Percentiles rank a stretch among this genome's conserved stretches.
Evolutionary conservation across 2,113 vertebrate genomes (phyloP).

Genomic region (Megaptera novaeangliae): DNA sequence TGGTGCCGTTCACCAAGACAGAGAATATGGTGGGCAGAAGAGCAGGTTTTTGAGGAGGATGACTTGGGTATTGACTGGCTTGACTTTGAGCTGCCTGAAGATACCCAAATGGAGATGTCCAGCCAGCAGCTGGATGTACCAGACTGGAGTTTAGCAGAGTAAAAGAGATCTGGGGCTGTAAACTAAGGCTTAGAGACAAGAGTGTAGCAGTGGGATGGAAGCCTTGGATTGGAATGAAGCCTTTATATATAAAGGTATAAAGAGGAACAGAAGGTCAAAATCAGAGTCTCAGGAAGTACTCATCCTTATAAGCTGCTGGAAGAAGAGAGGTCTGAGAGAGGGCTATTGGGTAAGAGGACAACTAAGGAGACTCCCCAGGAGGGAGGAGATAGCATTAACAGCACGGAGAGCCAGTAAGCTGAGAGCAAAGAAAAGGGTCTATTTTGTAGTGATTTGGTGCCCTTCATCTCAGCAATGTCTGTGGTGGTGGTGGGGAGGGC

Average conservation of each 20-base stretch:
- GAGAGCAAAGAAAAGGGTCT: not conserved
- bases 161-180: not conserved
- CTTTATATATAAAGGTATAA: not conserved
- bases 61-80: not conserved
- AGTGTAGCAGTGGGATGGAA: not conserved
- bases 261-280: not conserved
- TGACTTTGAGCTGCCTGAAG: not conserved
- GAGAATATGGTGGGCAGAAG: not conserved
- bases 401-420: fast-evolving
- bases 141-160: not conserved
- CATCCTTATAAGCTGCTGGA: not conserved
- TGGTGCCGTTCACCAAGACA: not conserved
- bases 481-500: not conserved
- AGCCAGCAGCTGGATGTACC: not conserved
- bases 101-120: not conserved
- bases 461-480: no score
- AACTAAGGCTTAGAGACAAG: not conserved
- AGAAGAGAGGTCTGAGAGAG: not conserved
- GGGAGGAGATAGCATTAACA: not conserved
- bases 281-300: not conserved
- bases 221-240: not conserved
- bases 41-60: not conserved
- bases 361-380: not conserved
- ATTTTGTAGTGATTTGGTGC: not conserved
- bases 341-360: not conserved